Percentiles rank a stretch among this genome's conserved stretches.
These are phyloP conservation scores for Heliconius erato DNA, from an alignment of 2,888 invertebrate genomes.

Conservation along the genomic window DNA sequence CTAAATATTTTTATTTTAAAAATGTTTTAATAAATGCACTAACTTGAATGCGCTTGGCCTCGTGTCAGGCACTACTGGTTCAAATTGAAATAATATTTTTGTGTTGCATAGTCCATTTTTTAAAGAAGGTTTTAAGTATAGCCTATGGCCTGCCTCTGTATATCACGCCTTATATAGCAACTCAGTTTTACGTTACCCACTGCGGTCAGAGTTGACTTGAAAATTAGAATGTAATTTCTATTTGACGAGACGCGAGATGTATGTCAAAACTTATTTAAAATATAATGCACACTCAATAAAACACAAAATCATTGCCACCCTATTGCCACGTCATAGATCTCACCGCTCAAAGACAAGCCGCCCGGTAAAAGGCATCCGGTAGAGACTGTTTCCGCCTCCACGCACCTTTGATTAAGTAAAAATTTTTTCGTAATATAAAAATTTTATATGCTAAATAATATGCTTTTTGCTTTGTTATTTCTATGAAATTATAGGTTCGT, in stretches of 20 bases:
- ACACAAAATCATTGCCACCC: slow-evolving; percentile 58
- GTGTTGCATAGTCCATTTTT: no score
- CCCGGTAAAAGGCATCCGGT: slow-evolving; percentile 78
- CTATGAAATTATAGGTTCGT: neutral
- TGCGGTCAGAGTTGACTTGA: no score
- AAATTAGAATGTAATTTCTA: no score
- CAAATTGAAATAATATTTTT: no score
- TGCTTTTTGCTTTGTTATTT: slow-evolving; percentile 13
- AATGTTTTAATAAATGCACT: no score
- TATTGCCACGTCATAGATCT: slow-evolving; percentile 72
- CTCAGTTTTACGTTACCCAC: no score
- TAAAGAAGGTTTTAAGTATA: no score
- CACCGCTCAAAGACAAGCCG: slow-evolving; percentile 76
- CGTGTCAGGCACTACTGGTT: no score
- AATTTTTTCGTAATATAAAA: slow-evolving; percentile 50
- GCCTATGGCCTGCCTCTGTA: no score
- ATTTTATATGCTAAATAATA: slow-evolving; percentile 15
- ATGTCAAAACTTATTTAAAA: neutral
- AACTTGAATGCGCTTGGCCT: no score
- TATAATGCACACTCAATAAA: neutral
- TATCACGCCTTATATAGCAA: no score
- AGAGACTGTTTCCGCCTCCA: slow-evolving; percentile 78
- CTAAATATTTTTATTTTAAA: neutral
- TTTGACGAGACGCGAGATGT: neutral
- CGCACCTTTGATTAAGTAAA: slow-evolving; percentile 83